Base-by-base conservation (phyloP, 2,888 invertebrate species). In the Acanthacorydalis orientalis region DNA sequence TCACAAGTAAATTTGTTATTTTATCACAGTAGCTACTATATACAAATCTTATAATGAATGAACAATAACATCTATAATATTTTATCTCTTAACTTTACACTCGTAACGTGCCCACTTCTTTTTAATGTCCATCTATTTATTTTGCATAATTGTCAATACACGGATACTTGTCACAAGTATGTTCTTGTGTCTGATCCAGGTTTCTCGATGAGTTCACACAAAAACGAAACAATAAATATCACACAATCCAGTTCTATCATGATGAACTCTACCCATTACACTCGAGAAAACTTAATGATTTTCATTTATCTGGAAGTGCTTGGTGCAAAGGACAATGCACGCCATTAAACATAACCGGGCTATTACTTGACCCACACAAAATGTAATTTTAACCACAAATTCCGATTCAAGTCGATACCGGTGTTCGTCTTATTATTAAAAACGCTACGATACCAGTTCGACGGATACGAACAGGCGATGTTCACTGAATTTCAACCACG, bases 271-370 rank as follows among this genome's bases (percentile, higher is more conserved):
- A 23, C 23, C 23, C 23, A 23, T 23, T 23, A 23, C 23, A 23
- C 23, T 23, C 14, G 10, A 37, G n/a, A 14, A 37, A 37, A 37
- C n/a, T 37, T 37, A 37, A n/a, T 14, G 10, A 37, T 37, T 37
- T 37, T 37, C 37, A 37, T 37, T 23, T 37, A 37, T 37, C 37
- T 37, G n/a, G 37, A 39, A 46, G 46, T 46, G 46, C 15, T 32
- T 16, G 32, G 46, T 46, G 46, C 46, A 46, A 46, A 46, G 46
- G 40, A 46, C 46, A 46, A 46, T 46, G 46, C 46, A 46, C 46
- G 46, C 46, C 46, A 46, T 46, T 46, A 44, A 31, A 31, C 35
- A 44, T 35, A 34, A 42, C 42, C 42, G 42, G 42, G 42, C 42
- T 12, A 12, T 31, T n/a, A 23, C 14, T 12, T 23, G 42, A 42